phyloP scores from a whole-genome alignment of 2,888 invertebrate species.

The Philereme transversata region DNA sequence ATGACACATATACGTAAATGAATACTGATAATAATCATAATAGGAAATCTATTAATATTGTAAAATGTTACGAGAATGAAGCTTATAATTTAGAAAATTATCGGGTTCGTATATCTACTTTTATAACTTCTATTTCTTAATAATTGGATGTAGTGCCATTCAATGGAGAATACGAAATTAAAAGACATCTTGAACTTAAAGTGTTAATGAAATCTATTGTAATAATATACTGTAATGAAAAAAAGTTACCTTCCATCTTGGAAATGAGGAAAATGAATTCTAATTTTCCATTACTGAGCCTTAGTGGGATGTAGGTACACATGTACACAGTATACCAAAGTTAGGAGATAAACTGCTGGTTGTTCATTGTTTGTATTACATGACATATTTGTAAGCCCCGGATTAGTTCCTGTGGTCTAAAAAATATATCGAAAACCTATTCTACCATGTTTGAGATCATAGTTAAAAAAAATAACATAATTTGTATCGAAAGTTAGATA shows the following conservation, averaged over 20 bases:
- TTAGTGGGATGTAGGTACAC: conserved; percentile 63
- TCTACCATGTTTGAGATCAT: no score
- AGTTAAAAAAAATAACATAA: no score
- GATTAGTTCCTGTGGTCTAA: conserved; percentile 36
- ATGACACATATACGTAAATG: conserved; percentile 82
- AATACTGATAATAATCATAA: conserved; percentile 78
- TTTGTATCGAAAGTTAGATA: no score
- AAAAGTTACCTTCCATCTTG: conserved; percentile 78
- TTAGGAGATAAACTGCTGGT: conserved; percentile 77
- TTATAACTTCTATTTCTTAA: conserved; percentile 65
- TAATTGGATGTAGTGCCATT: conserved; percentile 63
- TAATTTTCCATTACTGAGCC: conserved; percentile 53
- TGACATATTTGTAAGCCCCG: conserved; percentile 45
- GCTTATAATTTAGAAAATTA: conserved; percentile 68
- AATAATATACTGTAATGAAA: conserved; percentile 63
- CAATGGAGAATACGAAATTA: conserved; percentile 53
- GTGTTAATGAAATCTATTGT: conserved; percentile 58
- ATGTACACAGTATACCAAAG: conserved; percentile 83
- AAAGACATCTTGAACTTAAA: conserved; percentile 59
- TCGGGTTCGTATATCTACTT: conserved; percentile 65
- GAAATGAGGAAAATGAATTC: conserved; percentile 53
- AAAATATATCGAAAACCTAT: background rate
- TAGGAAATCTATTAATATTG: conserved; percentile 76
- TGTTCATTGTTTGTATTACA: conserved; percentile 56
- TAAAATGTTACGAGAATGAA: conserved; percentile 76